Conservation (phyloP, 1,140 invertebrate species). For the Ips nitidus region DNA sequence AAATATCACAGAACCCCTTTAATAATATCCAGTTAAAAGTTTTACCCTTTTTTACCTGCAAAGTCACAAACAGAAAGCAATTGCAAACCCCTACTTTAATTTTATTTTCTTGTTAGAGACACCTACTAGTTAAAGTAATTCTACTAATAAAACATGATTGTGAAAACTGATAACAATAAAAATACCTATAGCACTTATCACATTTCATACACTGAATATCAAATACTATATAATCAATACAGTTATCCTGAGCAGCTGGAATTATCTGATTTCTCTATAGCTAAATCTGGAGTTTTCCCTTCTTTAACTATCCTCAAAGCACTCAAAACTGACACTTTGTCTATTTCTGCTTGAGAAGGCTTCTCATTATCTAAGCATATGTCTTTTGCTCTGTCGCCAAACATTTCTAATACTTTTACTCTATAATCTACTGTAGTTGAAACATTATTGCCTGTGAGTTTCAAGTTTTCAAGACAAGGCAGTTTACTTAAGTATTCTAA, state of each 20-base stretch:
- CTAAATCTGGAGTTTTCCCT: slow-evolving; percentile 45
- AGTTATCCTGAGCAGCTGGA: not conserved
- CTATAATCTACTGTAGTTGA: slow-evolving; percentile 86
- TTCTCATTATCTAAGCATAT: slow-evolving; percentile 85
- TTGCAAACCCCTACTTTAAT: no score
- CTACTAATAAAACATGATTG: no score
- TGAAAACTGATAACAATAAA: no score
- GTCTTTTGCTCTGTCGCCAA: slow-evolving; percentile 73
- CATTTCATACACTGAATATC: no score
- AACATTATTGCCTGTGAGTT: slow-evolving; percentile 87
- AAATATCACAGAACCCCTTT: no score
- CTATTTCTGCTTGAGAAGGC: slow-evolving; percentile 83
- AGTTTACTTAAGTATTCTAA: slow-evolving; percentile 76
- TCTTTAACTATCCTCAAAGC: slow-evolving; percentile 67
- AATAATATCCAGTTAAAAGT: no score
- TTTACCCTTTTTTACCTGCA: no score
- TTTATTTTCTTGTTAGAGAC: no score
- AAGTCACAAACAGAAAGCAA: no score
- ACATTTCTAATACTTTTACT: slow-evolving; percentile 82
- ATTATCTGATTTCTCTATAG: slow-evolving; percentile 3
- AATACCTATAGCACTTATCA: no score
- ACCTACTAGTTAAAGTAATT: no score
- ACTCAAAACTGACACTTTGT: slow-evolving; percentile 86
- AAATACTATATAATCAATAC: no score
- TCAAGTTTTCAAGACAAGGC: slow-evolving; percentile 83